Base-by-base conservation (phyloP, 1,140 invertebrate species). In the Plectrocnemia conspersa region DNA sequence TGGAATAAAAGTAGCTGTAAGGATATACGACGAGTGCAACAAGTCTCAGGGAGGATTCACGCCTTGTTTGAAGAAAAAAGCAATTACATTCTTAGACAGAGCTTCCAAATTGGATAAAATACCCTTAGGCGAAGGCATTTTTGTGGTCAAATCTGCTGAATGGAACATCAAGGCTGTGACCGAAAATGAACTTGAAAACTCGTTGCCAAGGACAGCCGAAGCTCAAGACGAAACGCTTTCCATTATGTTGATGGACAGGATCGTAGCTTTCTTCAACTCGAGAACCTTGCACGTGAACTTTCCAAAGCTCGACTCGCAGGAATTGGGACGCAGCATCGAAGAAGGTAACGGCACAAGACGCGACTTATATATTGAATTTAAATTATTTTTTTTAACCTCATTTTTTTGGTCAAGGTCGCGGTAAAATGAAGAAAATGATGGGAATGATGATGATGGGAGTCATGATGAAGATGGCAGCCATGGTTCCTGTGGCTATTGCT, bases 391-490 rank as follows among this genome's bases (percentile, higher is more conserved):
- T 29, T 38, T 15, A 38, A 38, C 13, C 16, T 38, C 16, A 38
- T 44, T 44, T 7, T 44, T 44, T 22, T 64, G 62, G 71, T 73
- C 42, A 69, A 83, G 82, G 84, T 61, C 78, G 82, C 54, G 82
- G 84, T 1, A 86, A 86, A 64, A 84, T 85, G 83, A 88, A 86
- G 77, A 85, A 86, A 57, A 88, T 88, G 84, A 86, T 88, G 82
- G 79, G 82, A 16, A 86, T 85, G 77, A 86, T 88, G 81, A 84
- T 85, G 79, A 86, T 86, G 82, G 85, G 84, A 0, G 77, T 85
- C 52, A 82, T 80, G 0, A 84, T 84, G 75, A 88, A 87, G 67
- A 80, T 86, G 78, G 83, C 81, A 0, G 82, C 83, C 0, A 70
- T 87, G 74, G 75, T 88, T 9, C 85, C 85, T 0, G 66, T 87